Base-by-base conservation (phyloP, 2,113 vertebrate genomes). In the Ascaphus truei region DNA sequence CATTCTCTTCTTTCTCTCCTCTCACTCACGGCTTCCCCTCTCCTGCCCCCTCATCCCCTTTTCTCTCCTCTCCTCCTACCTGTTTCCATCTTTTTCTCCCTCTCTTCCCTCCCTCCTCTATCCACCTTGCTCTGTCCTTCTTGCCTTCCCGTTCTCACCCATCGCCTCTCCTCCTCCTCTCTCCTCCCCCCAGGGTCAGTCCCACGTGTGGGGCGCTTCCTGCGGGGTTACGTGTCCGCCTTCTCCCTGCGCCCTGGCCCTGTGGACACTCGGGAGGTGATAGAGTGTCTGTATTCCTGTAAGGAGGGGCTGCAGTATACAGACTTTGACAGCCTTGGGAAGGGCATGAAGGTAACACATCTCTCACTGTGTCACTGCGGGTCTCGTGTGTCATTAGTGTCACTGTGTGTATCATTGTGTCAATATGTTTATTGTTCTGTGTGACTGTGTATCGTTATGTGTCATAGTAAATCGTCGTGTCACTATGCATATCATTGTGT, bases 211-310 rank as follows among this genome's bases (percentile, higher is more conserved):
- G 83, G 87, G 84, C 94, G 92, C 61, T 94, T 95, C 74, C 95
- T 98, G 83, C 94, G 94, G 2, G 97, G 96, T 84, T 93, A 98
- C 87, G 83, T 99, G 90, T 97, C 97, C 60, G 97, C 96, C 72
- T 93, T 99, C 85, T 98, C 94, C 60, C 89, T 96, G 76, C 94
- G 96, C 68, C 93, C 96, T 31, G 97, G 97, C 67, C 95, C 91
- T 68, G 93, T 97, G 88, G 97, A 99, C 84, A 94, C 93, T 73
- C 95, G 96, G 75, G 96, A 96, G 76, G 97, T 98, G 81, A 95
- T 98, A 78, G 95, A 98, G 86, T 99, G 97, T 84, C 93, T 99
- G 67, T 98, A 98, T 73, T 95, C 97, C 83, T 99, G 97, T 85
- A 92, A 96, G 83, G 96, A 98, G 85, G 96, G 97, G 47, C 90